Percentiles rank a stretch among this genome's conserved stretches.
phyloP scores from a whole-genome alignment of 2,888 invertebrate species.

The Pyrocoelia pectoralis region DNA sequence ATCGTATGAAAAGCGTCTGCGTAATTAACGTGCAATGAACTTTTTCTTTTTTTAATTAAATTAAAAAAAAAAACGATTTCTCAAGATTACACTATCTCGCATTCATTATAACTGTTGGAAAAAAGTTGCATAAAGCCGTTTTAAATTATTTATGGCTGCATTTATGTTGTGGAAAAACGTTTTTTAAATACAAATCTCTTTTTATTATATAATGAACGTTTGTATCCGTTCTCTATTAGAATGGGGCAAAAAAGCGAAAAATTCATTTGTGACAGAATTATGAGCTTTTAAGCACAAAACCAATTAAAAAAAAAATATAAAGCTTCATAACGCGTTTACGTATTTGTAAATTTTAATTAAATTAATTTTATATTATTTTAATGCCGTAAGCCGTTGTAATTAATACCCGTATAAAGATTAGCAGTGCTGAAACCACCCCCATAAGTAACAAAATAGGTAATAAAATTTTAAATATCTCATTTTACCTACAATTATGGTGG shows the following conservation, averaged over 20 bases:
- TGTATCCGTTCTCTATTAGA: background rate
- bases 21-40: constrained; percentile 1
- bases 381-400: too few relatives aligned
- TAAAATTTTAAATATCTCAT: too few relatives aligned
- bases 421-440: too few relatives aligned
- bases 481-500: too few relatives aligned
- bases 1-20: background rate
- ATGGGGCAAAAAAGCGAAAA: background rate
- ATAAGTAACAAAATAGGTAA: too few relatives aligned
- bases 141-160: background rate
- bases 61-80: background rate
- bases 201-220: constrained; percentile 1
- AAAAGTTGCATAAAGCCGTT: background rate
- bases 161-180: constrained; percentile 1
- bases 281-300: background rate
- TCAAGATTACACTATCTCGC: background rate
- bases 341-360: background rate
- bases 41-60: background rate
- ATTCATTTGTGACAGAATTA: background rate
- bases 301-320: background rate
- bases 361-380: background rate
- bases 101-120: background rate
- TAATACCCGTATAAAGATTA: too few relatives aligned
- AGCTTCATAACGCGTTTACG: background rate
- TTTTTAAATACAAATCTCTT: constrained; percentile 1